Conservation (phyloP, 2,888 invertebrate genomes). For the Cryptocephalus moraei region DNA sequence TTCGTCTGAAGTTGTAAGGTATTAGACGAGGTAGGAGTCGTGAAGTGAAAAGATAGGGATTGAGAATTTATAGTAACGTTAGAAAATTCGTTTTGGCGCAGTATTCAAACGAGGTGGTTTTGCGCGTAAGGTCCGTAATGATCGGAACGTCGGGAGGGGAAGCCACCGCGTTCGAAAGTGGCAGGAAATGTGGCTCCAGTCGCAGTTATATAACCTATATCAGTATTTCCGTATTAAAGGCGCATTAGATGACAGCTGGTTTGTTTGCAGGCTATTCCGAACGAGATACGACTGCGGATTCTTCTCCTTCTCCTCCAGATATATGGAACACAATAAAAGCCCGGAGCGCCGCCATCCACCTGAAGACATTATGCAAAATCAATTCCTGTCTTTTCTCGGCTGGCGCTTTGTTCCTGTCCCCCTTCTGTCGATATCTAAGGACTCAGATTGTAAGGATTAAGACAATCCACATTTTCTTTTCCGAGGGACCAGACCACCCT, state of each 20-base stretch:
- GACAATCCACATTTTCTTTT: slow-evolving; percentile 26
- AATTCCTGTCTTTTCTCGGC: slow-evolving; percentile 36
- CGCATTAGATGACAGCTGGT: slow-evolving; percentile 38
- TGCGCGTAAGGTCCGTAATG: no score
- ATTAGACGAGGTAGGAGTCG: no score
- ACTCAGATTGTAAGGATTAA: slow-evolving; percentile 35
- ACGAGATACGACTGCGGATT: slow-evolving; percentile 28
- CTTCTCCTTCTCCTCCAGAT: slow-evolving; percentile 31
- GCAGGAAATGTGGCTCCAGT: background rate
- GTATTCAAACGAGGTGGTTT: no score
- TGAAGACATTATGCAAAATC: slow-evolving; percentile 44
- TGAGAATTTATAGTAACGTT: no score
- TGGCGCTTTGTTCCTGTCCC: slow-evolving; percentile 31
- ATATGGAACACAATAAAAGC: slow-evolving; percentile 41
- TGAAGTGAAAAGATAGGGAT: no score
- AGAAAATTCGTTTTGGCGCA: no score
- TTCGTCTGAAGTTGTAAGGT: no score
- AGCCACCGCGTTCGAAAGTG: background rate
- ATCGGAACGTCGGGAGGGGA: no score
- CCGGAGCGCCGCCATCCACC: slow-evolving; percentile 26
- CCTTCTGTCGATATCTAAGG: slow-evolving; percentile 27
- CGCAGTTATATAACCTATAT: slow-evolving; percentile 10
- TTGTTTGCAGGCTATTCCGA: slow-evolving; percentile 37
- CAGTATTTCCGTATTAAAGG: slow-evolving; percentile 33
- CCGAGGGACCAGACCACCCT: slow-evolving; percentile 12